Base-by-base conservation (phyloP, 2,888 invertebrate genomes). In the Bibio marci region DNA sequence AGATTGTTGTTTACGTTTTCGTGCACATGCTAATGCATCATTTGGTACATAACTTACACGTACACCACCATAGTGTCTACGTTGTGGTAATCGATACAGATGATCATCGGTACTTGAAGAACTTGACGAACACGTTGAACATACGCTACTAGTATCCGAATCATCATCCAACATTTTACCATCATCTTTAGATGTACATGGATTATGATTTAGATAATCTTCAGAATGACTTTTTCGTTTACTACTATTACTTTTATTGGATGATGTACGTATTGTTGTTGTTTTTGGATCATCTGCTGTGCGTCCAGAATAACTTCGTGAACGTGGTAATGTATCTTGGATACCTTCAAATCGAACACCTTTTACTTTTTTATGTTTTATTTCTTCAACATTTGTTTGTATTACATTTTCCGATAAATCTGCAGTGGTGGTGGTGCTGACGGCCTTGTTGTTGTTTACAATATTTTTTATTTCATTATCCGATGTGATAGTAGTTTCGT, bases 31-130 rank as follows among this genome's bases (percentile, higher is more conserved):
- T 36, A 88, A 69, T 5, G 86, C 82, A 62, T 88, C 90, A 59
- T 88, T 90, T 48, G 90, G 90, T 46, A 91, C 90, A 63, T 91
- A 92, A 10, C 88, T 86, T 51, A 90, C 87, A 48, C 90, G 65
- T 12, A 88, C 86, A 30, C 88, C 88, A 40, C 85, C 85, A 56
- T 86, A 86, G 37, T 83, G 82, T 42, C 83, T 67, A 48, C 86
- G 64, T 30, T 86, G 77, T 4, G 88, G 87, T 50, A 88, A 63
- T 44, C 85, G 80, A 58, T 88, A 88, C 46, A 87, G 82, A 52
- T 83, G 78, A 47, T 85, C 83, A 46, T 87, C 88, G 38, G 88
- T 87, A 13, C 85, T 85, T 19, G 85, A 83, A 50, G 77, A 77
- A 35, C 76, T 76, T 0, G 85, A 88, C 0, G 85, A 88, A 47